Evolutionary conservation across 2,888 invertebrate genomes (phyloP), one percentile per base, ranked within the genome.

Genomic region (Caenorhabditis sp.): DNA sequence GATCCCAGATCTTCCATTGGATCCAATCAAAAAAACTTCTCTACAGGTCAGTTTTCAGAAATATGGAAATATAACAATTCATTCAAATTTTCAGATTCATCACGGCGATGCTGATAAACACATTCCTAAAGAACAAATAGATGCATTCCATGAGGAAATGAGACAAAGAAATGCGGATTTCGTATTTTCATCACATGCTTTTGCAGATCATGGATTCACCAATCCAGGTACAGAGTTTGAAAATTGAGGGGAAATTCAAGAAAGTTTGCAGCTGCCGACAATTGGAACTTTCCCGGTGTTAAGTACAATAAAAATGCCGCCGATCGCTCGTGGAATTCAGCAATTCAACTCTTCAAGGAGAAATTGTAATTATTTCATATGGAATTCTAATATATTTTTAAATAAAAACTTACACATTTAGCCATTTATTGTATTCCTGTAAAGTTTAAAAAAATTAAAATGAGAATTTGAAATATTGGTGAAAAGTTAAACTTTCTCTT

Each of bases 81-180:
- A 68, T 68, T 7, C 4, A 31, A 7, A 31, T 81, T 10, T 31
- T 31, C 31, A 31, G 31, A 31, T 31, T 23, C 82, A 83, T 52
- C 83, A 85, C 61, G 85, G 85, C n/a, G 82, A 85, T 65, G 79
- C 76, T 5, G 84, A 85, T 57, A 50, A 54, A 5, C 83, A 85
- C 65, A 66, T 85, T 10, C 70, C 72, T 23, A 77, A 79, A 54
- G 75, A 67, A 17, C 25, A 74, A 62, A 68, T 82, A 21, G 68
- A 70, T 27, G 72, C 27, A 12, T 77, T 85, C 63, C 73, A 78
- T 54, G 67, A 76, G 8, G 83, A 83, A 66, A 76, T 84, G 76
- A 68, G 81, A 59, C 67, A 56, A 1, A 69, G 84, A 54, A 77
- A 81, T 26, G 82, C 83, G 23, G 85, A 85, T 63, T 85, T 78